Evolutionary conservation across 2,888 invertebrate genomes (phyloP), one percentile per base, ranked within the genome.

Genomic region (Dasypolia templi): DNA sequence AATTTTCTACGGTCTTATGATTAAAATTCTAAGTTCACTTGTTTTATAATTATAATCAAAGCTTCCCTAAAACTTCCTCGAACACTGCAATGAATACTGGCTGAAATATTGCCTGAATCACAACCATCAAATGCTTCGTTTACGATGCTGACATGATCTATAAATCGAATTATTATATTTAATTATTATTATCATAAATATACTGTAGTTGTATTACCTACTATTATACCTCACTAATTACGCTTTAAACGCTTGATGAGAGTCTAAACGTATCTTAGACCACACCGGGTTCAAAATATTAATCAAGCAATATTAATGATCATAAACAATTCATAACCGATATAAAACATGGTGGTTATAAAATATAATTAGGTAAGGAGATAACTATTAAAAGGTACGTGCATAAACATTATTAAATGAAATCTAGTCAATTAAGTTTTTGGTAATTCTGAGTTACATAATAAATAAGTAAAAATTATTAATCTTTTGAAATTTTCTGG

Each of bases 151-250:
- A 32, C 14, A n/a, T 44, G 29, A 63, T 73, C 17, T 12, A 55
- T 64, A 74, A 74, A 63, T 39, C 7, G 7, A 74, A 39, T 42
- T 5, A 46, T n/a, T n/a, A n/a, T n/a, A n/a, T n/a, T n/a, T 46
- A 62, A 73, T 35, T 72, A 6, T 42, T 29, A 39, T 0, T 44
- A 39, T 42, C 29, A 7, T 26, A 44, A 44, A 7, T 44, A 32
- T 42, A 32, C 9, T 61, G 29, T 29, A 46, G 14, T 44, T 64
- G 64, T 81, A 65, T 53, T 66, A 69, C 42, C 26, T n/a, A 14
- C 42, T n/a, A n/a, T n/a, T n/a, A n/a, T n/a, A n/a, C n/a, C n/a
- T 46, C 29, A 39, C 63, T 81, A 81, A 81, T 68, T 64, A 55
- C 32, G 49, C 46, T 29, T 51, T 35, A 17, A 55, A 6, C 68